phyloP scores from a whole-genome alignment of 2,113 vertebrate species.

The Halcyon malimbica region DNA sequence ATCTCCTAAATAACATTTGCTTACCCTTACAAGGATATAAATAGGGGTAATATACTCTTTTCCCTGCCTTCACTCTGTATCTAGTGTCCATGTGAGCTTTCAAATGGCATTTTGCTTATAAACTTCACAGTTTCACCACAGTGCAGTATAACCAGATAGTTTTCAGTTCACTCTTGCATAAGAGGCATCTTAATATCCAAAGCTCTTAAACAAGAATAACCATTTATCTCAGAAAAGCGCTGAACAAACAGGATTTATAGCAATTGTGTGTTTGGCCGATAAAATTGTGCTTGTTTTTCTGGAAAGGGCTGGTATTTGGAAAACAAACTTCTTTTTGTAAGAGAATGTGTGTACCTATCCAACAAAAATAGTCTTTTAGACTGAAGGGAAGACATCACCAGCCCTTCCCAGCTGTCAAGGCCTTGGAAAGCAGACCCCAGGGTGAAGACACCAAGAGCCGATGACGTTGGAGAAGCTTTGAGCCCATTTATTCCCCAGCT shows the following conservation, averaged over 20 bases:
- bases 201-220: background rate
- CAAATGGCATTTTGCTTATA: background rate
- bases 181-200: background rate
- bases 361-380: background rate
- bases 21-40: background rate
- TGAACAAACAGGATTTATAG: background rate
- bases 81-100: background rate
- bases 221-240: background rate
- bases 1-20: background rate
- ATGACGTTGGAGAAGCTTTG: background rate
- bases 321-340: background rate
- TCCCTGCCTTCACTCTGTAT: background rate
- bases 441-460: background rate
- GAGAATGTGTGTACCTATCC: background rate
- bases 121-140: background rate
- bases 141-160: background rate
- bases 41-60: background rate
- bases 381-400: background rate
- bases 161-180: background rate
- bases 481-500: background rate
- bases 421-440: background rate
- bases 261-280: background rate
- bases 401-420: background rate
- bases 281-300: background rate
- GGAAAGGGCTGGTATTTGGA: background rate